A percentile compares a stretch with the other conserved stretches of the same genome.
phyloP scores from a whole-genome alignment of 2,797 vertebrate species.

The Enteromius trimaculatus region DNA sequence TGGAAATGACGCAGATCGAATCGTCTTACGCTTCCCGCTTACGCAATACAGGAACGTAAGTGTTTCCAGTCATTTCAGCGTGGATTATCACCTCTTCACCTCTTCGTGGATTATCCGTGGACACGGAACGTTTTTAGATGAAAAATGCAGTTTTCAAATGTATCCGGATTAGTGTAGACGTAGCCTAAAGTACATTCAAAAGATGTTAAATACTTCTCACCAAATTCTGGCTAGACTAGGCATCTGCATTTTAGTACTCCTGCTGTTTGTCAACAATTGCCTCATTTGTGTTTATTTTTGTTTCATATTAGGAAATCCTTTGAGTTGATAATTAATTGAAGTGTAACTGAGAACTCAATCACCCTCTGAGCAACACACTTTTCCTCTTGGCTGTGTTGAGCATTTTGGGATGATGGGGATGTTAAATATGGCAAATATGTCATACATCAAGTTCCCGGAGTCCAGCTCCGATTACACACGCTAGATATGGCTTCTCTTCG shows the following conservation, averaged over 20 bases:
- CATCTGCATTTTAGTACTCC: not conserved
- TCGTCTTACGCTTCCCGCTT: too few relatives aligned
- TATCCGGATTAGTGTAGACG: too few relatives aligned
- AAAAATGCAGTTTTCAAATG: too few relatives aligned
- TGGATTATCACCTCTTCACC: too few relatives aligned
- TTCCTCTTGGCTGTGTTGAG: constrained; percentile 26
- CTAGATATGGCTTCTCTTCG: constrained; percentile 60
- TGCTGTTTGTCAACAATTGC: not conserved
- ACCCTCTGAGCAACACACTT: not conserved
- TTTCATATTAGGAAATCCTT: not conserved
- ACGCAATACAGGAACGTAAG: too few relatives aligned
- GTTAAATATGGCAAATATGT: constrained; percentile 66
- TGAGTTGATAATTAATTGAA: constrained; percentile 3
- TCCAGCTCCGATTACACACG: constrained; percentile 51
- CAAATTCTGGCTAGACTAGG: not conserved
- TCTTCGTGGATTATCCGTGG: too few relatives aligned
- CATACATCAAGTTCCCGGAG: constrained; percentile 54
- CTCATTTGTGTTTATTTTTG: not conserved
- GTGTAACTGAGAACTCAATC: constrained; percentile 19
- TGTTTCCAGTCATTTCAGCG: too few relatives aligned
- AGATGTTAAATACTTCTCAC: not conserved
- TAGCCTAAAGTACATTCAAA: not conserved
- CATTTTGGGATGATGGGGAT: constrained; percentile 43
- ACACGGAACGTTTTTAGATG: too few relatives aligned
- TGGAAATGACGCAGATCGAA: too few relatives aligned